Conservation (phyloP, 2,113 vertebrate species). For the Circaetus cinerascens region DNA sequence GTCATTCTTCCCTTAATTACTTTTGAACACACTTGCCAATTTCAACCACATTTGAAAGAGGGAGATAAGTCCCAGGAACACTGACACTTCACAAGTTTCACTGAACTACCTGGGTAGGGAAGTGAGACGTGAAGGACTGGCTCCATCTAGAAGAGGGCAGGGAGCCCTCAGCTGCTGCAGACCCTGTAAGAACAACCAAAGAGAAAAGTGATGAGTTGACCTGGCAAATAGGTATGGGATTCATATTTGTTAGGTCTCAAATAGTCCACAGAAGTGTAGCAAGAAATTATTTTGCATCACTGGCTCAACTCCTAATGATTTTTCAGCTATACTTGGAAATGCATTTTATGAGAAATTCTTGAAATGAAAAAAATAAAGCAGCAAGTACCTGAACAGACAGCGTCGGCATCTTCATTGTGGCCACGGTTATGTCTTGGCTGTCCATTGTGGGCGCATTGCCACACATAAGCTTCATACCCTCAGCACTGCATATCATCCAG, state of each 20-base stretch:
- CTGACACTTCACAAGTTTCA: background rate
- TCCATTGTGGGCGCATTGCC: background rate
- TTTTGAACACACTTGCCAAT: background rate
- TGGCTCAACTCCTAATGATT: background rate
- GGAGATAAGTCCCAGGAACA: background rate
- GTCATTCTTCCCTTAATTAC: background rate
- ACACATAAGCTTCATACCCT: background rate
- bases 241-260: background rate
- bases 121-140: accelerated
- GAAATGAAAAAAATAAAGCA: background rate
- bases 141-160: background rate
- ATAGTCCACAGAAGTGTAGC: background rate
- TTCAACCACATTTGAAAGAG: background rate
- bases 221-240: background rate
- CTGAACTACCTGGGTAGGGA: background rate
- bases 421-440: conserved; percentile 26
- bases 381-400: conserved; percentile 19
- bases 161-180: background rate
- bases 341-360: background rate
- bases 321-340: background rate
- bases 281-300: background rate
- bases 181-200: background rate
- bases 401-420: background rate
- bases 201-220: background rate
- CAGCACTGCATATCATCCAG: background rate